Evolutionary conservation across 2,797 vertebrate genomes (phyloP).

Genomic region (Botia almorhae): DNA sequence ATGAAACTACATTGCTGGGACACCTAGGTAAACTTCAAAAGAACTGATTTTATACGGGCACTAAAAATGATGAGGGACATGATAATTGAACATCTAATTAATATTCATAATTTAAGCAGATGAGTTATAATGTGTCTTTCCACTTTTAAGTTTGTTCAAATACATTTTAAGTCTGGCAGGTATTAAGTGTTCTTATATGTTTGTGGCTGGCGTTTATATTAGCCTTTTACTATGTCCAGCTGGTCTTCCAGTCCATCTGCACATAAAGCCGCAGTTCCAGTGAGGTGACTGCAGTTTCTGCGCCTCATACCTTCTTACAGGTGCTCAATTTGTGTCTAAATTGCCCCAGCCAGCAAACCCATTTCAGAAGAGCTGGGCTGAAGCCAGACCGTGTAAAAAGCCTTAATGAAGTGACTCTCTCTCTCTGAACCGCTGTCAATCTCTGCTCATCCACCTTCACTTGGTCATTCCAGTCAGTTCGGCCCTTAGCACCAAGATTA

Average conservation of each 20-base stretch:
- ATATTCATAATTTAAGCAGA: not conserved
- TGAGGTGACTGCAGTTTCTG: conserved; percentile 20
- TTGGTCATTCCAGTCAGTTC: conserved; percentile 57
- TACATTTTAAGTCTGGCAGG: not conserved
- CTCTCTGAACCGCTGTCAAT: conserved; percentile 60
- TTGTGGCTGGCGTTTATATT: no score
- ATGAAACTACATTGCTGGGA: no score
- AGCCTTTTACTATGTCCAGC: not conserved
- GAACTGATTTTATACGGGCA: no score
- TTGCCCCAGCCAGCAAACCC: conserved; percentile 61
- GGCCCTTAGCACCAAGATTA: conserved; percentile 31
- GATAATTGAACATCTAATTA: no score
- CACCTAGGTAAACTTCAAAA: no score
- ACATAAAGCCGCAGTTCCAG: conserved; percentile 33
- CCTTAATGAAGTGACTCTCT: conserved; percentile 62
- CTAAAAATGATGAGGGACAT: no score
- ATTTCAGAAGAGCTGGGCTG: conserved; percentile 57
- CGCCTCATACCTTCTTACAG: conserved; percentile 47
- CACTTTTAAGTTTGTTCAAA: not conserved
- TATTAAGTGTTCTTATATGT: not conserved
- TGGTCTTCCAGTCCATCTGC: conserved; percentile 1
- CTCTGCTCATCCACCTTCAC: conserved; percentile 55
- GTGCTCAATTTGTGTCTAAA: conserved; percentile 64
- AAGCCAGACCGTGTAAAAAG: conserved; percentile 55
- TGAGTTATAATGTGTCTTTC: not conserved